Evolutionary conservation across 2,113 vertebrate species (phyloP), one percentile per base, ranked within the genome.

Genomic region (Xenopus laevis): DNA sequence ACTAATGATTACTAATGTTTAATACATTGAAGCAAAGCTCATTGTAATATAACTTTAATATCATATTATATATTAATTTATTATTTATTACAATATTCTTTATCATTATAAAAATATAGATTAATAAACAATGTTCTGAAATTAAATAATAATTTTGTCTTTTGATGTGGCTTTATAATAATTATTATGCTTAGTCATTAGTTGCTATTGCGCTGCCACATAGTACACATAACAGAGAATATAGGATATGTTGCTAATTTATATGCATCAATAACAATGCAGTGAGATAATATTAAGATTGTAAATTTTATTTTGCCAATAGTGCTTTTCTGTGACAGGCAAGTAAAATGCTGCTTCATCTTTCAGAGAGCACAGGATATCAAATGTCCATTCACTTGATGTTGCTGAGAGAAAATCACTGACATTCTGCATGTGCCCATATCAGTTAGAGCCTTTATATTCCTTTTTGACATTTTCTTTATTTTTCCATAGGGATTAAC

Each of bases 1-100:
- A 40, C 13, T 64, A 64, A 64, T 64, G 61, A 64, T 64, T 33
- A 40, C 23, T 30, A 64, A 64, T 64, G 30, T 17, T 64, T 30
- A 64, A 64, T 33, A 40, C 30, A 17, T 9, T 1, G 30, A 30
- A 64, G 30, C 61, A 64, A 30, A 15, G 23, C 30, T 64, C 17
- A 55, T 55, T 55, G 53, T 55, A 55, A 55, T 55, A 4, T 55
- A 55, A 55, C 53, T n/a, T 17, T 55, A 55, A 55, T 55, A 55
- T 55, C 4, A 47, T 50, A 16, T 50, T 50, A 50, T 50, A 50
- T 12, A 55, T 55, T 55, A n/a, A 3, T n/a, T n/a, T n/a, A n/a
- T n/a, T n/a, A n/a, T n/a, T n/a, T n/a, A n/a, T 55, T 55, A 55
- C 16, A 55, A 55, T 50, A 50, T 50, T 55, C 52, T 16, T 55